phyloP scores from a whole-genome alignment of 2,113 vertebrate genomes.

The Gallinago undulata region DNA sequence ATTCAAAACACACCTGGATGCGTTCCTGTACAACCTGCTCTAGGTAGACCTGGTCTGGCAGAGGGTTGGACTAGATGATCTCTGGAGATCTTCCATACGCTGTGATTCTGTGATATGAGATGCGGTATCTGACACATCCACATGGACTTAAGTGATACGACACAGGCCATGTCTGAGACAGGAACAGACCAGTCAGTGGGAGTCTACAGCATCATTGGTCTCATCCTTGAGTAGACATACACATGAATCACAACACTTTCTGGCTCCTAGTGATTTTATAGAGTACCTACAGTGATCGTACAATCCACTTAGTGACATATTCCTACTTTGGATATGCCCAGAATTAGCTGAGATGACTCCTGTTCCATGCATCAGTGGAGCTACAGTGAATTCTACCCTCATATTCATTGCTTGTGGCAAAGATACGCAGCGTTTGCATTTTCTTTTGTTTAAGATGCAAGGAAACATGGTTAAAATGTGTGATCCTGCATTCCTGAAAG shows the following conservation, averaged over 20 bases:
- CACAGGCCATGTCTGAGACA: background rate
- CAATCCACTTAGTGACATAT: background rate
- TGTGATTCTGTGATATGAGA: background rate
- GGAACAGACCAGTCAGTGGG: background rate
- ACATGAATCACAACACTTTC: background rate
- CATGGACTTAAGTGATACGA: accelerated
- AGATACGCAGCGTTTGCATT: background rate
- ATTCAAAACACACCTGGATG: too few species aligned
- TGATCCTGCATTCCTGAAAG: background rate
- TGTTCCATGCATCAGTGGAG: background rate
- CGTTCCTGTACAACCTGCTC: too few species aligned
- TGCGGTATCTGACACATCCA: background rate
- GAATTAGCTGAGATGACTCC: background rate
- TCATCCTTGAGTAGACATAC: background rate
- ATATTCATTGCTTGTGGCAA: background rate
- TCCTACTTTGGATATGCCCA: background rate
- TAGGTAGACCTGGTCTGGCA: too few species aligned
- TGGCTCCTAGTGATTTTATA: background rate
- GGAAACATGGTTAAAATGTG: background rate
- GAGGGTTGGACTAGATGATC: too few species aligned
- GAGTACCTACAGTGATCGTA: too few species aligned
- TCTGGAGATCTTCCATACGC: too few species aligned
- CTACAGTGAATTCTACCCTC: background rate
- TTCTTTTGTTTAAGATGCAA: background rate
- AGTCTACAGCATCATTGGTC: background rate